Evolutionary conservation across 2,888 invertebrate species (phyloP), one percentile per base, ranked within the genome.

Genomic region (Habroteleia sp.): DNA sequence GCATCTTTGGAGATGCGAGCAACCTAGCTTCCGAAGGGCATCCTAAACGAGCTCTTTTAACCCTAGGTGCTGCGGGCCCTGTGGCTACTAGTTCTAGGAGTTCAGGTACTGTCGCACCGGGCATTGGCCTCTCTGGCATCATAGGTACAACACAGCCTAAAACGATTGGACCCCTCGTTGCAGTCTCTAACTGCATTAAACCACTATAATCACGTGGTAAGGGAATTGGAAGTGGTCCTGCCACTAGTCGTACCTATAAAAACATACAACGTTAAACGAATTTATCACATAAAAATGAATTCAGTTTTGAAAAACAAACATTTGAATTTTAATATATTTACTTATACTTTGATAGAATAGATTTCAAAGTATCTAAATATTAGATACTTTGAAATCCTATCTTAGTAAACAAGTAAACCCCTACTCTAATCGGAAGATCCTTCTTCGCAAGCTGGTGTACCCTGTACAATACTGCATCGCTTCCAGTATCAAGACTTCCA

Each of bases 371-470:
- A n/a, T n/a, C n/a, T n/a, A n/a, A n/a, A n/a, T n/a, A n/a, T n/a
- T n/a, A n/a, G n/a, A n/a, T n/a, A n/a, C n/a, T n/a, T n/a, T n/a
- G n/a, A n/a, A n/a, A n/a, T n/a, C n/a, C n/a, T n/a, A n/a, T n/a
- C n/a, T n/a, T n/a, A n/a, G n/a, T n/a, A n/a, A n/a, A n/a, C n/a
- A n/a, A n/a, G n/a, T n/a, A 25, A 25, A 25, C 1, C 39, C 68
- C 78, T 75, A 87, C 87, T 81, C 89, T 87, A 17, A 90, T 81
- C 1, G 91, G 91, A 50, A 90, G 87, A 71, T 89, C 89, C 74
- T 89, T 88, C 60, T 83, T 85, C 13, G 86, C 87, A 8, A 91
- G 87, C 74, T 90, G 90, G 44, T 90, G 89, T 52, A 91, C 87
- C 72, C 90, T 89, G 80, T 90, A 91, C 20, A 91, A 87, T 20